Evolutionary conservation across 2,797 vertebrate genomes (phyloP).

Genomic region (Gymnothorax reevesii): DNA sequence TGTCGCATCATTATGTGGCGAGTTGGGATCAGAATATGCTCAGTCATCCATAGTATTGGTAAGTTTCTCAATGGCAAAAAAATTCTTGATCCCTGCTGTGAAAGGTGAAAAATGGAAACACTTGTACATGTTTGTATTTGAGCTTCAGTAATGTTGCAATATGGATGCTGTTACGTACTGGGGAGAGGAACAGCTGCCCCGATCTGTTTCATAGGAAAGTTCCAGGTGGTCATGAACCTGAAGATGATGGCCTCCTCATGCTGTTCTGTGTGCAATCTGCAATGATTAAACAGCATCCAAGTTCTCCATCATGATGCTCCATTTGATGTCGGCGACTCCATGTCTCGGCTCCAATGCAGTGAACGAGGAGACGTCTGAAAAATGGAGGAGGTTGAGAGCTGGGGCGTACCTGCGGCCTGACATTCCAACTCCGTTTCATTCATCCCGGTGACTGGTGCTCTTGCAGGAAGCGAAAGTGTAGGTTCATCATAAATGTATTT

Average conservation of each 20-base stretch:
- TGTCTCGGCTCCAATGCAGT: no score
- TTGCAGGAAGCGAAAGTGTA: constrained; percentile 30
- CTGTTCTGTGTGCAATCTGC: background rate
- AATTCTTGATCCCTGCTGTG: background rate
- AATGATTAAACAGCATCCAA: background rate
- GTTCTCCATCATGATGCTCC: no score
- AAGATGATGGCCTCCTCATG: background rate
- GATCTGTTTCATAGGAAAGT: background rate
- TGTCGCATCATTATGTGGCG: no score
- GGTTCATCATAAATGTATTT: constrained; percentile 49
- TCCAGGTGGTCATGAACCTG: background rate
- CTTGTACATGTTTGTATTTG: no score
- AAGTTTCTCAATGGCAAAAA: background rate
- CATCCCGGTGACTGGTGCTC: background rate
- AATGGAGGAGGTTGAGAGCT: background rate
- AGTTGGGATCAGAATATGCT: no score
- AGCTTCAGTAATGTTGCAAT: constrained; percentile 22
- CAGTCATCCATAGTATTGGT: background rate
- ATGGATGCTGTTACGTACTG: background rate
- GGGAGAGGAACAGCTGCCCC: background rate
- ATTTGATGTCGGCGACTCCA: no score
- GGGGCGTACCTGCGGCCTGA: background rate
- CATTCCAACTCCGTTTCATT: background rate
- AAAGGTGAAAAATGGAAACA: background rate
- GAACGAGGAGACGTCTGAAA: background rate